Conservation (phyloP, 2,113 vertebrate genomes). For the Centrocercus urophasianus region DNA sequence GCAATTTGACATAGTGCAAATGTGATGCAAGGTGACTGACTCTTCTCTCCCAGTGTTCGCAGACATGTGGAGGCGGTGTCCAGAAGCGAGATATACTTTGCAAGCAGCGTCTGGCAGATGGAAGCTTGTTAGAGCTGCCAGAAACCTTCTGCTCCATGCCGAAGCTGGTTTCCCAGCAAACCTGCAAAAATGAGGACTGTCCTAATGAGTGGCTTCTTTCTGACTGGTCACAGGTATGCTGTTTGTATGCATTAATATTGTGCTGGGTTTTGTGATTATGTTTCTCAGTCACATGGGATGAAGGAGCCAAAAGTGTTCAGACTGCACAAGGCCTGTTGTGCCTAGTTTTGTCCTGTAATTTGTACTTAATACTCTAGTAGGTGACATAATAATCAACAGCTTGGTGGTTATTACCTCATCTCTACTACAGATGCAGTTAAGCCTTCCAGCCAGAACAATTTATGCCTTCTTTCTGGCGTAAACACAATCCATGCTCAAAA, state of each 20-base stretch:
- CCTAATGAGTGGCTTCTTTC: conserved; percentile 87
- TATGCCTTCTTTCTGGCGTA: neutral
- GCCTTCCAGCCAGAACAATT: neutral
- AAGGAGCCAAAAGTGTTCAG: neutral
- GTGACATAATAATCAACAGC: neutral
- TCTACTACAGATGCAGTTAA: neutral
- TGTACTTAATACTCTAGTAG: neutral
- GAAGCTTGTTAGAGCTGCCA: conserved; percentile 89
- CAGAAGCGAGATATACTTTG: conserved; percentile 84
- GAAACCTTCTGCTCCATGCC: conserved; percentile 87
- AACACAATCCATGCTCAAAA: neutral
- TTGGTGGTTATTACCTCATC: neutral
- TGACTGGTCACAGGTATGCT: conserved; percentile 90
- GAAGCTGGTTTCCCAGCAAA: conserved; percentile 76
- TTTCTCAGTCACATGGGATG: neutral
- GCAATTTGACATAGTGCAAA: neutral
- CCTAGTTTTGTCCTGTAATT: neutral
- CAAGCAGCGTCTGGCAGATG: conserved; percentile 91
- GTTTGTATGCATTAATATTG: neutral
- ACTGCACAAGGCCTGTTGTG: neutral
- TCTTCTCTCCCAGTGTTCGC: conserved; percentile 85
- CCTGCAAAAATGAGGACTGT: conserved; percentile 85
- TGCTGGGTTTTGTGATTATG: neutral
- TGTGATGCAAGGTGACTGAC: neutral
- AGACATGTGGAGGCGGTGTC: conserved; percentile 86